Conservation (phyloP, 2,888 invertebrate genomes). For the Drosophila anomalata region DNA sequence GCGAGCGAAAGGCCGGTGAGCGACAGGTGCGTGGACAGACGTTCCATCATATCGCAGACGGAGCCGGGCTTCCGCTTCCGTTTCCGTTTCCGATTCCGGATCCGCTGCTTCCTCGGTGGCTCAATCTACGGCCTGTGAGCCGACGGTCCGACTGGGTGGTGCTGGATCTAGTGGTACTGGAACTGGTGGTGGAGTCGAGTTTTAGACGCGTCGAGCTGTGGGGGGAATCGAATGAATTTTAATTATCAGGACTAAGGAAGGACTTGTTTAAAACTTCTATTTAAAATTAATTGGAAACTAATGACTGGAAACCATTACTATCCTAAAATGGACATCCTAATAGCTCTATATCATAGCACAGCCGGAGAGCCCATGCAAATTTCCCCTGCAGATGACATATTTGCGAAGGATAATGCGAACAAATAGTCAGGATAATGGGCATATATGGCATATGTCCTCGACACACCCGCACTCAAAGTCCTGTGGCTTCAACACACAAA, state of each 20-base stretch:
- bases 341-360: background rate
- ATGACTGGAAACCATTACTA: slow-evolving; percentile 33
- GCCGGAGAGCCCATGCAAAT: slow-evolving; percentile 53
- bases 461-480: slow-evolving; percentile 59
- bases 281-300: background rate
- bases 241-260: background rate
- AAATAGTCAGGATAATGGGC: slow-evolving; percentile 37
- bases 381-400: slow-evolving; percentile 64
- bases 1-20: slow-evolving; percentile 84
- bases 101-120: slow-evolving; percentile 26
- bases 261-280: background rate
- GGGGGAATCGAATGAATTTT: background rate
- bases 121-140: slow-evolving; percentile 25
- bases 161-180: slow-evolving; percentile 34
- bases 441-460: slow-evolving; percentile 56
- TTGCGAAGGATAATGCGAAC: slow-evolving; percentile 50
- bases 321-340: slow-evolving; percentile 7
- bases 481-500: background rate
- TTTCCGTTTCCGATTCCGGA: slow-evolving; percentile 7
- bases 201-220: slow-evolving; percentile 18
- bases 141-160: slow-evolving; percentile 35
- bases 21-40: slow-evolving; percentile 83
- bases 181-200: slow-evolving; percentile 20
- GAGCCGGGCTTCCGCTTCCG: slow-evolving; percentile 33
- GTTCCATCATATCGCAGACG: slow-evolving; percentile 83